Evolutionary conservation across 2,113 vertebrate genomes (phyloP).

Genomic region (Varanus salvator): DNA sequence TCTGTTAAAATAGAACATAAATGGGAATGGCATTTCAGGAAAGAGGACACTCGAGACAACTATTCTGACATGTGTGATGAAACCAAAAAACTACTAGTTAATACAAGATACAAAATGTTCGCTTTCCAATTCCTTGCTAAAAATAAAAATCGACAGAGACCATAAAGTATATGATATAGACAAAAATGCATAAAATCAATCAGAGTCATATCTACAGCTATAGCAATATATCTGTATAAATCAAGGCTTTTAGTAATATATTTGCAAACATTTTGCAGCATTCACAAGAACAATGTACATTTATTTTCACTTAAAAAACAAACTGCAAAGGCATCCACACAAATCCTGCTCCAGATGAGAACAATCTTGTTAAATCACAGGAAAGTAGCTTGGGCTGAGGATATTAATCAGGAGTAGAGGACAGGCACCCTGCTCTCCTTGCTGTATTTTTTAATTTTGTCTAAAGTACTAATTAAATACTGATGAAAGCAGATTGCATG

Average conservation of each 20-base stretch:
- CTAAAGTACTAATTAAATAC: neutral
- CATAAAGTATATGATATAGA: neutral
- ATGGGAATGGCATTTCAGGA: neutral
- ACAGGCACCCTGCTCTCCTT: neutral
- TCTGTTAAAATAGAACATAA: conserved; percentile 11
- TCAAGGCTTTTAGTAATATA: neutral
- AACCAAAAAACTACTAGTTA: neutral
- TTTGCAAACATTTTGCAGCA: neutral
- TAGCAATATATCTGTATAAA: rapidly evolving
- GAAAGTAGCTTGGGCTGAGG: neutral
- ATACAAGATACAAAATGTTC: neutral
- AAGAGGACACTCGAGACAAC: neutral
- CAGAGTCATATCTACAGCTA: neutral
- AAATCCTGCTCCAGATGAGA: neutral
- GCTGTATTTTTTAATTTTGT: neutral
- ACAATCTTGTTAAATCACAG: neutral
- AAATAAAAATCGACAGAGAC: neutral
- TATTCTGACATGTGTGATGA: conserved; percentile 9
- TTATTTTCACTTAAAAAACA: neutral
- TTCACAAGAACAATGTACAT: conserved; percentile 20
- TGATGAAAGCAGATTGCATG: neutral
- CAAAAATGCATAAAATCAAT: neutral
- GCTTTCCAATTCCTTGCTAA: neutral
- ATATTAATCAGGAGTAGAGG: neutral
- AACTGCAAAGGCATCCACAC: neutral